Evolutionary conservation across 2,113 vertebrate species (phyloP), one percentile per base, ranked within the genome.

Genomic region (Fregata magnificens): DNA sequence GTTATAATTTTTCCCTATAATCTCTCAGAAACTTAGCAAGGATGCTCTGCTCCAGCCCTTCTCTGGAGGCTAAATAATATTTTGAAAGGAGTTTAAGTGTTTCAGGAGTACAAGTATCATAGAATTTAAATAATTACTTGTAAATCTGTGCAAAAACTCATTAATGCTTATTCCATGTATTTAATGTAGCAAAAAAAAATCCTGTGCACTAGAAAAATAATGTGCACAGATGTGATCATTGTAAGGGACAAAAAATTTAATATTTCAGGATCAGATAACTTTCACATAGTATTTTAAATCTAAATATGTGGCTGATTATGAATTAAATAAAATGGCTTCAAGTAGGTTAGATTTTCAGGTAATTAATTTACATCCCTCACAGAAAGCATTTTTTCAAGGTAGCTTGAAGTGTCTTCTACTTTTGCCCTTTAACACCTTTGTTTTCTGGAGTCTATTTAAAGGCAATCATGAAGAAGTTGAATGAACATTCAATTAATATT

Each of bases 191-290:
- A 73, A 84, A 80, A 70, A 32, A 42, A 6, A 3, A 47, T 11
- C 12, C 4, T 31, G 5, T 19, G 34, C 6, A 25, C 7, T 32
- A 69, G 83, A 73, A 59, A 69, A 65, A 6, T 24, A 13, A 16
- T 5, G 1, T n/a, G 8, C 4, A 5, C 3, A 21, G 4, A 61
- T 22, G 3, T 66, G 36, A n/a, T 44, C 26, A 42, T 8, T 63
- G 17, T 36, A 78, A 70, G 14, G 7, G 28, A 2, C 7, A 10
- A 3, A 49, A 78, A 40, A 29, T 1, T 6, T 26, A 56, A 7
- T 26, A 56, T 62, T 78, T 70, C 21, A 56, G 17, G 29, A 40
- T 65, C 36, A 53, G 14, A 17, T 66, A 25, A 31, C 3, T 84
- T 77, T 42, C 62, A 88, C 4, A 7, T 3, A 56, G 26, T 24